Conservation (phyloP, 1,140 invertebrate genomes). For the Penaeus japonicus region DNA sequence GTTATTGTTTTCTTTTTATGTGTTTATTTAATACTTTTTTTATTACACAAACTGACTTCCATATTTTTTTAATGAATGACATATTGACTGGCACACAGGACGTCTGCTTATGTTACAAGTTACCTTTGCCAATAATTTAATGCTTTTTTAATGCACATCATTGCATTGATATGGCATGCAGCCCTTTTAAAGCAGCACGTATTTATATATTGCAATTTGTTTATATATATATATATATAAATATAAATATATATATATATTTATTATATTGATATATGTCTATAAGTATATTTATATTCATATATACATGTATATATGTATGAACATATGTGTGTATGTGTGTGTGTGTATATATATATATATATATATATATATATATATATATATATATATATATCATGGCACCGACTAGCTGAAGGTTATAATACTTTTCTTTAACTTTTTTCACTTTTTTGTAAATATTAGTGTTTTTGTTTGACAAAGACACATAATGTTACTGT, state of each 20-base stretch:
- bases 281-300: constrained; percentile 4
- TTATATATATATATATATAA: neutral
- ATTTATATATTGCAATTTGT: neutral
- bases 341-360: too few species aligned
- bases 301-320: too few species aligned
- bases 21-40: neutral
- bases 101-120: neutral
- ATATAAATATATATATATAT: neutral
- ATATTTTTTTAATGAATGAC: constrained; percentile 33
- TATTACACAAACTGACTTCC: neutral
- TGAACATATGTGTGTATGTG: too few species aligned
- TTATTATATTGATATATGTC: neutral
- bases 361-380: too few species aligned
- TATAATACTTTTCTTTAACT: too few species aligned
- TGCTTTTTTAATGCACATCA: constrained; percentile 11
- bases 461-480: too few species aligned
- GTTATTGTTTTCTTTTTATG: neutral
- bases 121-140: constrained; percentile 1
- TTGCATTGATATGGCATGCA: constrained; percentile 34
- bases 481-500: too few species aligned
- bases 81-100: constrained; percentile 51
- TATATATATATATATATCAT: too few species aligned
- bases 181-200: neutral
- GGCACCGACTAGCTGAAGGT: too few species aligned
- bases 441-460: too few species aligned